phyloP scores from a whole-genome alignment of 2,797 vertebrate species.

The Helostoma temminkii region DNA sequence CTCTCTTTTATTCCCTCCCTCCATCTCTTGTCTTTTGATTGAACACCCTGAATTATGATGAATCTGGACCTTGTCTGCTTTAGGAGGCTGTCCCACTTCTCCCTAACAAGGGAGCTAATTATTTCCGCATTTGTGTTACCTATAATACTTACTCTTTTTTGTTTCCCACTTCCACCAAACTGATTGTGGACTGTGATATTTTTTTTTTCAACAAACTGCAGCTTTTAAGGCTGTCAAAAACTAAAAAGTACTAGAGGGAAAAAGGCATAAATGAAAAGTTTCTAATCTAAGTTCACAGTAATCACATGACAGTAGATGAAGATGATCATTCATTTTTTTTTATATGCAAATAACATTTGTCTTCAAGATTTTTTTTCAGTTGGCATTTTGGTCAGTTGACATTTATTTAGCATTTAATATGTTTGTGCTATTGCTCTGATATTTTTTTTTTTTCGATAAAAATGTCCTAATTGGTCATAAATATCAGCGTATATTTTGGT shows the following conservation, averaged over 20 bases:
- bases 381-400: slow-evolving; percentile 20
- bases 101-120: slow-evolving; percentile 66
- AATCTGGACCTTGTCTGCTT: slow-evolving; percentile 64
- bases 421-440: slow-evolving; percentile 1
- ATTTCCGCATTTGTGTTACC: slow-evolving; percentile 66
- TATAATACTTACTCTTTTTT: slow-evolving; percentile 28
- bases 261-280: background rate
- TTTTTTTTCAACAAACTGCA: background rate
- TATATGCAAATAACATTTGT: background rate
- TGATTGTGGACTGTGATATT: background rate
- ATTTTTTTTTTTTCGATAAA: background rate
- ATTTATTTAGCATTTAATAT: slow-evolving; percentile 22
- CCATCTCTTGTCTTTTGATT: slow-evolving; percentile 54
- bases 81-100: slow-evolving; percentile 42
- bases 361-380: slow-evolving; percentile 30
- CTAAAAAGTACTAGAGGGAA: background rate
- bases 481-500: background rate
- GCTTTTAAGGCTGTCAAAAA: background rate
- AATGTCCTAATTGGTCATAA: slow-evolving; percentile 26
- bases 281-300: background rate
- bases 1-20: slow-evolving; percentile 54
- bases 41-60: slow-evolving; percentile 74
- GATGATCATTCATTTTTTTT: background rate
- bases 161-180: background rate
- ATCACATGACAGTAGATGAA: background rate